phyloP scores from a whole-genome alignment of 2,888 invertebrate genomes.

The Graphium colonna region DNA sequence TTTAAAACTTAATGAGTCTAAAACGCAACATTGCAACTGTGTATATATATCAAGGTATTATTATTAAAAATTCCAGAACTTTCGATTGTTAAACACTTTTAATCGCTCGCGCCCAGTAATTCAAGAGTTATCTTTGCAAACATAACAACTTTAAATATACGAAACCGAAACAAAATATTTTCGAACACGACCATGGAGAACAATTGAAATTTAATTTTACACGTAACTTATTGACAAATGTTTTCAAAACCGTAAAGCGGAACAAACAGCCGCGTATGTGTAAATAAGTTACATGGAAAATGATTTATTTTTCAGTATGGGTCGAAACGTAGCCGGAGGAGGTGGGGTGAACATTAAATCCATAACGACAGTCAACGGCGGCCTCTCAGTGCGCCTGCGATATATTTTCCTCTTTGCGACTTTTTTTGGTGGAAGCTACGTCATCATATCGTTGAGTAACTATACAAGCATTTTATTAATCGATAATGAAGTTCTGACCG shows the following conservation, averaged over 20 bases:
- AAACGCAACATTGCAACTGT: too few relatives aligned
- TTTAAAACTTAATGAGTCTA: too few relatives aligned
- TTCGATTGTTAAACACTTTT: neutral
- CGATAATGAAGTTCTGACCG: slow-evolving; percentile 18
- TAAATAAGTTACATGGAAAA: slow-evolving; percentile 17
- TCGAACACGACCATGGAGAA: slow-evolving; percentile 14
- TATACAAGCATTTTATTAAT: slow-evolving; percentile 27
- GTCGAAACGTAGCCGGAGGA: slow-evolving; percentile 24
- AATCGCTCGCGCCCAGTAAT: neutral
- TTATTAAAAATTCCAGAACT: too few relatives aligned
- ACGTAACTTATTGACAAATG: slow-evolving; percentile 21
- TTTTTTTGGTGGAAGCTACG: slow-evolving; percentile 36
- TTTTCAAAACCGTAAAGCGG: slow-evolving; percentile 21
- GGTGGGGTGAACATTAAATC: slow-evolving; percentile 21
- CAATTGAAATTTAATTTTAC: slow-evolving; percentile 23
- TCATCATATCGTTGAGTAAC: slow-evolving; percentile 34
- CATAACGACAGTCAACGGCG: slow-evolving; percentile 24
- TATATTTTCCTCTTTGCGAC: slow-evolving; percentile 39
- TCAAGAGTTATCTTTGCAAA: neutral
- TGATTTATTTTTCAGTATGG: slow-evolving; percentile 33
- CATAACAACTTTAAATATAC: slow-evolving; percentile 7
- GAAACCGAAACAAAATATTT: slow-evolving; percentile 18
- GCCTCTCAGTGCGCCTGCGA: slow-evolving; percentile 25
- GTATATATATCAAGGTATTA: too few relatives aligned
- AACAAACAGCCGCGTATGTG: slow-evolving; percentile 19